Conservation (phyloP, 2,113 vertebrate species). For the Taxidea taxus region DNA sequence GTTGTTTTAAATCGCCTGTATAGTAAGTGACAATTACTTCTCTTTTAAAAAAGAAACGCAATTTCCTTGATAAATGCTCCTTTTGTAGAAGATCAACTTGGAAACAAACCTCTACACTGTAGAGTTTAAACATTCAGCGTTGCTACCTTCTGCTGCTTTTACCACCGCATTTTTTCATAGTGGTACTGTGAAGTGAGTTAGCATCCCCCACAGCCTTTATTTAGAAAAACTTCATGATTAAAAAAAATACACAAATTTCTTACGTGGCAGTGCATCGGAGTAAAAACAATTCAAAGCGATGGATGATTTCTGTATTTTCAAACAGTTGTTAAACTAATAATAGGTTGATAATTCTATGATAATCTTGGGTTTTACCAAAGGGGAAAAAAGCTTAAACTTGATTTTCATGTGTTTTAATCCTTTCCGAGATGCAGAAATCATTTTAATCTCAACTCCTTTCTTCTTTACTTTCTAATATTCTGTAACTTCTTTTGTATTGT, state of each 20-base stretch:
- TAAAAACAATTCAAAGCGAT: conserved; percentile 58
- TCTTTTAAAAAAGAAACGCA: conserved; percentile 22
- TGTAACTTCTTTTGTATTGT: conserved; percentile 37
- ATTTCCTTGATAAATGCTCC: neutral
- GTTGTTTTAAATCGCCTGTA: conserved; percentile 25
- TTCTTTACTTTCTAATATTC: neutral
- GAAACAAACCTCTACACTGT: neutral
- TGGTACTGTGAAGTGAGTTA: neutral
- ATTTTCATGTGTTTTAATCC: conserved; percentile 25
- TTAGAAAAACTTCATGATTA: conserved; percentile 46
- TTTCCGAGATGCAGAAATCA: neutral
- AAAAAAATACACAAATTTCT: conserved; percentile 28
- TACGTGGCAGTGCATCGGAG: neutral
- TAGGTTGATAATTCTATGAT: neutral
- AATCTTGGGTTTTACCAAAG: conserved; percentile 58
- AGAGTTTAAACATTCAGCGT: neutral
- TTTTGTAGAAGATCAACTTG: conserved; percentile 28
- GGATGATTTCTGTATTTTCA: conserved; percentile 51
- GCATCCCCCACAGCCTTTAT: neutral
- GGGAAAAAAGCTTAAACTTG: conserved; percentile 47
- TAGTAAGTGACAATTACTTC: neutral
- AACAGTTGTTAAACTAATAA: conserved; percentile 38
- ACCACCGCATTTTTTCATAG: neutral
- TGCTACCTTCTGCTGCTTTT: neutral
- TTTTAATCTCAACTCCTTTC: conserved; percentile 27